Base-by-base conservation (phyloP, 2,888 invertebrate genomes). In the Apodemia zela region DNA sequence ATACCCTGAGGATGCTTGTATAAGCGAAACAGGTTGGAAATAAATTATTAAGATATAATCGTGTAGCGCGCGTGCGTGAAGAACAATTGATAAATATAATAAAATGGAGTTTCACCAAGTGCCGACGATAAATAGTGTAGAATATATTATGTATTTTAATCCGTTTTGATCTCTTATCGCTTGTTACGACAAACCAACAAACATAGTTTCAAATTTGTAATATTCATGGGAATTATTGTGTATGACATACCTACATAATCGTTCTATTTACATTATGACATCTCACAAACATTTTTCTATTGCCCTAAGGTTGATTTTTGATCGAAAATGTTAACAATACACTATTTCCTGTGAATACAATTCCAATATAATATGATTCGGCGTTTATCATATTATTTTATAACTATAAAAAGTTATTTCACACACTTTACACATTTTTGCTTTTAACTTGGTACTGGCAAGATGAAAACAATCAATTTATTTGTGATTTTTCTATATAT, bases 371-470 rank as follows among this genome's bases (percentile, higher is more conserved):
- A 21, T 21, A 21, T 54, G 54, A 10, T 54, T 54, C 13, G 13
- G 13, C 15, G 21, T 21, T 54, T 51, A 21, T 13, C 51, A 21
- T 67, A 66, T 65, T 64, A 65, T 69, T 63, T 64, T 63, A 33
- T 62, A 67, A 69, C 74, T 72, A 75, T 71, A 74, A 66, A 67
- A 66, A 62, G 58, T 72, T 72, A 72, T 75, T 72, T 72, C 67
- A 67, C 64, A 65, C 60, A 72, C 69, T 81, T 82, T 73, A 77
- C 81, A 80, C 84, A 83, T 83, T 85, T 61, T 67, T 71, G 69
- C 75, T 69, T 68, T 68, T 64, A 38, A 49, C 35, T 66, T 64
- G 33, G 49, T 60, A 54, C 59, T 60, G 67, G 57, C 45, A 59
- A 61, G 66, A 67, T 61, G 35, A 69, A 67, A 67, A 77, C 76